A percentile compares a stretch with the other conserved stretches of the same genome.
These are phyloP conservation scores for Leptopterna dolabrata DNA, from an alignment of 2,888 invertebrate species.

Conservation along the genomic window DNA sequence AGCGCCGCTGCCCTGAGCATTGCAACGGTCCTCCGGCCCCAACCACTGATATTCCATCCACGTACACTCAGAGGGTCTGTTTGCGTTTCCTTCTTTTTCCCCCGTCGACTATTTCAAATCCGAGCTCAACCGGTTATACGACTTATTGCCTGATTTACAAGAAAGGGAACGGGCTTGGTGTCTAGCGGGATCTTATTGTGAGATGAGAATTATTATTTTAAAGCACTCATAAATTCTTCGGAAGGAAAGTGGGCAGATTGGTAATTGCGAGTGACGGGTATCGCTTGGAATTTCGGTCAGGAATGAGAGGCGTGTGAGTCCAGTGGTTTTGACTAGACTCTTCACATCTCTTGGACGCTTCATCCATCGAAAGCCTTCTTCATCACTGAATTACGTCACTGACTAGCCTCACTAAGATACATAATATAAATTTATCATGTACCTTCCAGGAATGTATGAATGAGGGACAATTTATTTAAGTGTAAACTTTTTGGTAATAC, in stretches of 20 bases:
- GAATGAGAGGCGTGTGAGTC: background rate
- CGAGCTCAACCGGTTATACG: conserved; percentile 22
- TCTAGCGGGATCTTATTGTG: background rate
- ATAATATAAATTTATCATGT: too few species aligned
- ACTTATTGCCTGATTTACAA: conserved; percentile 8
- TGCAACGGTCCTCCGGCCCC: conserved; percentile 8
- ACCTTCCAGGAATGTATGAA: too few species aligned
- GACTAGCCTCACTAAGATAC: too few species aligned
- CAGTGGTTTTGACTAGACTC: background rate
- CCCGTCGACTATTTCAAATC: background rate
- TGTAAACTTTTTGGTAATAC: too few species aligned
- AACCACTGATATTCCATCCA: background rate
- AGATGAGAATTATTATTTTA: background rate
- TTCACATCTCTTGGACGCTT: too few species aligned
- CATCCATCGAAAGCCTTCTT: too few species aligned
- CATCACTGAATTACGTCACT: too few species aligned
- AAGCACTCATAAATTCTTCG: background rate
- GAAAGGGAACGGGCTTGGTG: background rate
- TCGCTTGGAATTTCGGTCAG: background rate
- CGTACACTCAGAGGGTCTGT: conserved; percentile 24
- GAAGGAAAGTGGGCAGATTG: background rate
- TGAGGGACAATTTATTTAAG: too few species aligned
- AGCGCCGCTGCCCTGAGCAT: background rate
- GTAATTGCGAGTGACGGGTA: background rate
- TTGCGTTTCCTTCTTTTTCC: conserved; percentile 15